Conservation (phyloP, 2,888 invertebrate species). For the Eutolmus rufibarbis region DNA sequence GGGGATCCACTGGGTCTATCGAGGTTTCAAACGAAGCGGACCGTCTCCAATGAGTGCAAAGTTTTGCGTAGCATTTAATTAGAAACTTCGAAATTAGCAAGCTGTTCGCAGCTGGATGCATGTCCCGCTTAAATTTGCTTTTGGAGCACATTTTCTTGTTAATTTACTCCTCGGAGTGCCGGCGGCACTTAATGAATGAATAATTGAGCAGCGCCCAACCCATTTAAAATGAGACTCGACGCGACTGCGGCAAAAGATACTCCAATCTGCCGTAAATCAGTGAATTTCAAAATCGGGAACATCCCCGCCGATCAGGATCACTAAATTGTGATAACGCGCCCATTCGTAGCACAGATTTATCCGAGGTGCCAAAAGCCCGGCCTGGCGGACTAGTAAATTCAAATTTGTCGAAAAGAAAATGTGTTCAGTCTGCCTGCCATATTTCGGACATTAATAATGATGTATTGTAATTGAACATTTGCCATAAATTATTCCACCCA, state of each 20-base stretch:
- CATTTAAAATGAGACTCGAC: neutral
- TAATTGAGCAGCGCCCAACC: neutral
- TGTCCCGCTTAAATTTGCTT: neutral
- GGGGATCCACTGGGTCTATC: neutral
- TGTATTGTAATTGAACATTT: neutral
- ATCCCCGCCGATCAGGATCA: neutral
- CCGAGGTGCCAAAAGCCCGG: neutral
- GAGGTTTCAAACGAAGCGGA: neutral
- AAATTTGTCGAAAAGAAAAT: neutral
- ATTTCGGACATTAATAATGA: neutral
- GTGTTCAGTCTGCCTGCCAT: neutral
- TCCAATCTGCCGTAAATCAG: neutral
- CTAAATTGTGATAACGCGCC: neutral
- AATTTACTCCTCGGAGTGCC: neutral
- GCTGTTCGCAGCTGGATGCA: neutral
- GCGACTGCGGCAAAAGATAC: neutral
- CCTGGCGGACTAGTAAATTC: neutral
- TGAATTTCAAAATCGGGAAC: neutral
- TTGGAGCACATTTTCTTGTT: neutral
- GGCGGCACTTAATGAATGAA: neutral
- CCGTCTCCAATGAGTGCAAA: neutral
- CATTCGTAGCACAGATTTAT: neutral
- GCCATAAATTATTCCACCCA: neutral
- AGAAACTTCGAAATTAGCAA: neutral
- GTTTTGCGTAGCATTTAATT: neutral